Evolutionary conservation across 2,797 vertebrate genomes (phyloP).

Genomic region (Pseudomugil gertrudae): DNA sequence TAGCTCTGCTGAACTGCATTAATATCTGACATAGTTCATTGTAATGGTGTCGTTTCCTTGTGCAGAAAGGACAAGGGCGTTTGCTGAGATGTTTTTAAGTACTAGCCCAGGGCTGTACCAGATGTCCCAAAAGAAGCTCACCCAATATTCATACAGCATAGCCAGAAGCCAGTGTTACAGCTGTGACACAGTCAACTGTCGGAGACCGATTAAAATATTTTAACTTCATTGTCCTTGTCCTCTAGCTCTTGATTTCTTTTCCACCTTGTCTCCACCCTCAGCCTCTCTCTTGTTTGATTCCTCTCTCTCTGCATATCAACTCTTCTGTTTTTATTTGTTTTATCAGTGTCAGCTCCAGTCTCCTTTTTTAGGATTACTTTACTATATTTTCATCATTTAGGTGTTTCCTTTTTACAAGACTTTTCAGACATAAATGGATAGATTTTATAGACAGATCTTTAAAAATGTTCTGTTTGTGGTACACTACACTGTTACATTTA

Average conservation of each 20-base stretch:
- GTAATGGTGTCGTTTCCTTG: constrained; percentile 73
- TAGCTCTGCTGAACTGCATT: constrained; percentile 69
- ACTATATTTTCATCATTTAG: constrained; percentile 19
- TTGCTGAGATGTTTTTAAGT: constrained; percentile 64
- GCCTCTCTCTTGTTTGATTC: constrained; percentile 44
- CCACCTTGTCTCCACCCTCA: constrained; percentile 37
- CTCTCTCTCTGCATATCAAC: constrained; percentile 50
- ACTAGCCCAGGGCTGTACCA: constrained; percentile 54
- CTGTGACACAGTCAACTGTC: constrained; percentile 59
- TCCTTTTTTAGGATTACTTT: constrained; percentile 23
- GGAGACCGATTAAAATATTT: constrained; percentile 59
- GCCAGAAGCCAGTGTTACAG: constrained; percentile 41
- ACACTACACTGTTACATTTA: neutral
- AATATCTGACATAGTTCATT: constrained; percentile 77
- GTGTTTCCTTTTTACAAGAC: no score
- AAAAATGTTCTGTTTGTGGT: no score
- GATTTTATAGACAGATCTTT: neutral
- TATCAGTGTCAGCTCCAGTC: constrained; percentile 26
- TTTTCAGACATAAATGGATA: constrained; percentile 1
- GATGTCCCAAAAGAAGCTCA: constrained; percentile 63
- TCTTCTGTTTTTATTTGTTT: constrained; percentile 26
- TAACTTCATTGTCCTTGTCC: constrained; percentile 66
- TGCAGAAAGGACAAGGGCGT: constrained; percentile 69
- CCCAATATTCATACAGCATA: constrained; percentile 51
- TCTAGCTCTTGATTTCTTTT: constrained; percentile 55